Evolutionary conservation across 2,888 invertebrate genomes (phyloP), one percentile per base, ranked within the genome.

Genomic region (Nephrocerus scutellatus): DNA sequence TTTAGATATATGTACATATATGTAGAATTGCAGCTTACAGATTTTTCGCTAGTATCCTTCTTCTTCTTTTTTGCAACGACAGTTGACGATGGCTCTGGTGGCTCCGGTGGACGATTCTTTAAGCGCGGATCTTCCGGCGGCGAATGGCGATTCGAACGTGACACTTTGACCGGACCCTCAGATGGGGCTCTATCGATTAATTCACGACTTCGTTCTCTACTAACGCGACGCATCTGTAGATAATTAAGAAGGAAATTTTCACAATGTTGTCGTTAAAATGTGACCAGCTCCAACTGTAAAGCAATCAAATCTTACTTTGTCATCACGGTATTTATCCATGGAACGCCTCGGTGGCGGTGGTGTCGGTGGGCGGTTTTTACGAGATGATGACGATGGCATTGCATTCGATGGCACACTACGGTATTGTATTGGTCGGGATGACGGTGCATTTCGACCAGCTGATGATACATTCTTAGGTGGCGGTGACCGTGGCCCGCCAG

Each of bases 61-160:
- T 70, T 71, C 39, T 66, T 62, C 47, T 70, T 70, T 44, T 61
- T 72, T 46, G 54, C 48, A 23, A 43, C 59, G 34, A 61, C 68
- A 44, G 53, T 60, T 19, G 54, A 36, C 9, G 58, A 54, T 7
- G 71, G 63, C 48, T 71, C 70, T 48, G 75, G 73, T 36, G 76
- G 76, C 52, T 76, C 76, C 46, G 74, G 55, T 64, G 74, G 55
- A 51, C 68, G 71, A 39, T 70, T 67, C 53, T 74, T 68, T 43
- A 74, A 72, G 31, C 76, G 72, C 5, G 77, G 75, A 47, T 75
- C 70, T 28, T 75, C 73, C 5, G 76, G 77, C 15, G 76, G 76
- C n/a, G 66, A 65, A 41, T 64, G 67, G 37, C 67, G 64, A 50
- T 50, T 51, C 31, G 58, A 48, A 24, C 67, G 58, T 29, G 57